phyloP scores from a whole-genome alignment of 2,797 vertebrate genomes.

The Eospalax fontanierii region DNA sequence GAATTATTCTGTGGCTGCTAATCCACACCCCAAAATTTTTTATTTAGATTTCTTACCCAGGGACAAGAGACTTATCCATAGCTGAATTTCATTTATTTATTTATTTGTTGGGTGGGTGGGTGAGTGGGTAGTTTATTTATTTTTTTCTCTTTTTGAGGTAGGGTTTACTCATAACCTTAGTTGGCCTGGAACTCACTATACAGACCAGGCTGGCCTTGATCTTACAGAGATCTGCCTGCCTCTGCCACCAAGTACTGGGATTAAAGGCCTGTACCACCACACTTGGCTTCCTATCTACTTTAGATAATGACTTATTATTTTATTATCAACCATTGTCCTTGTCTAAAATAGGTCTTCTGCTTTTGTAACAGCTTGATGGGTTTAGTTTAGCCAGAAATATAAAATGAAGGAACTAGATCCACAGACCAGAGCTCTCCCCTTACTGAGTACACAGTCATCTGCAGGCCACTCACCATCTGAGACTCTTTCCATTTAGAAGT shows the following conservation, averaged over 20 bases:
- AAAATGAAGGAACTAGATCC: slow-evolving; percentile 9
- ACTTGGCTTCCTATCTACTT: neutral
- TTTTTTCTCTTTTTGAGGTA: too few species aligned
- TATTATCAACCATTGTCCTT: neutral
- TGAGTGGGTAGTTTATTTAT: too few species aligned
- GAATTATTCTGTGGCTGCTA: slow-evolving; percentile 4
- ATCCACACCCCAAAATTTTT: neutral
- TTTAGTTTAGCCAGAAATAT: neutral
- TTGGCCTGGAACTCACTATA: too few species aligned
- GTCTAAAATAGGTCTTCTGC: neutral
- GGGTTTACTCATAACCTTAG: too few species aligned
- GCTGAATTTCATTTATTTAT: neutral
- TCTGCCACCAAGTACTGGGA: too few species aligned
- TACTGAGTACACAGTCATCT: neutral
- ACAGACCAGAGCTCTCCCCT: neutral
- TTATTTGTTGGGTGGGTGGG: too few species aligned
- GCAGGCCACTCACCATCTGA: neutral
- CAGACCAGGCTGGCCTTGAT: too few species aligned
- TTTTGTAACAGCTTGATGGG: neutral
- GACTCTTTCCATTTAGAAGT: slow-evolving; percentile 8
- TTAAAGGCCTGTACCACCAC: too few species aligned
- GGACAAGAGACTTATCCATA: neutral
- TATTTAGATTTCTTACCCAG: neutral
- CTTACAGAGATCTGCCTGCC: too few species aligned
- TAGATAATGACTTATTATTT: neutral